Conservation (phyloP, 2,113 vertebrate species). For the Scortum barcoo region DNA sequence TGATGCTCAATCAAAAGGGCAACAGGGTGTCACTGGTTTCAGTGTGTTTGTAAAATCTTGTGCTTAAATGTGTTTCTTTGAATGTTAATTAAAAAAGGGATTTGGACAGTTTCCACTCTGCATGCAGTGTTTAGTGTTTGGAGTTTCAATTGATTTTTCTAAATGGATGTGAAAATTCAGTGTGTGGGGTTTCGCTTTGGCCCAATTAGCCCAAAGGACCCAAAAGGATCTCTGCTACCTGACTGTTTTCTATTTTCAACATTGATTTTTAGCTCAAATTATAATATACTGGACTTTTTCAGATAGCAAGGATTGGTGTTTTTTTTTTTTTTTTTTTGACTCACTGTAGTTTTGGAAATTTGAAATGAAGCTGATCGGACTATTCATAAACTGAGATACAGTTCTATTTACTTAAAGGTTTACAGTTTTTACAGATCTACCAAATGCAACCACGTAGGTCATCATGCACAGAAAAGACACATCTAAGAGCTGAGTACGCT, state of each 20-base stretch:
- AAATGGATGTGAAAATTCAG: constrained; percentile 52
- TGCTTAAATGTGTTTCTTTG: constrained; percentile 65
- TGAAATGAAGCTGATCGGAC: neutral
- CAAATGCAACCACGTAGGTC: neutral
- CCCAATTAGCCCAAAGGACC: constrained; percentile 51
- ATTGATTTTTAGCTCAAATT: constrained; percentile 39
- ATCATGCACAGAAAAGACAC: neutral
- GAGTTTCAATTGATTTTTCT: constrained; percentile 55
- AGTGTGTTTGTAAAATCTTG: constrained; percentile 60
- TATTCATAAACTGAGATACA: neutral
- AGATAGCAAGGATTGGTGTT: neutral
- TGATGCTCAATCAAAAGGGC: constrained; percentile 67
- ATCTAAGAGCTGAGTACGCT: neutral
- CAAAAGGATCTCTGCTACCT: constrained; percentile 41
- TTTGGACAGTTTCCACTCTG: constrained; percentile 52
- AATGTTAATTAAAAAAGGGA: constrained; percentile 73
- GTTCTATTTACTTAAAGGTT: neutral
- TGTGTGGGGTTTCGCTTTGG: constrained; percentile 29
- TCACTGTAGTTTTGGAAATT: neutral
- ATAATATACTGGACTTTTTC: constrained; percentile 13
- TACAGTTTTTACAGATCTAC: neutral
- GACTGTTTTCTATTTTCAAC: constrained; percentile 34
- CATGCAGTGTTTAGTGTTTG: constrained; percentile 53
- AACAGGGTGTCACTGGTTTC: constrained; percentile 59
- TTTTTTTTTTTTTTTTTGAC: too few species aligned